Evolutionary conservation across 2,888 invertebrate species (phyloP), one percentile per base, ranked within the genome.

Genomic region (Ectemnius continuus): DNA sequence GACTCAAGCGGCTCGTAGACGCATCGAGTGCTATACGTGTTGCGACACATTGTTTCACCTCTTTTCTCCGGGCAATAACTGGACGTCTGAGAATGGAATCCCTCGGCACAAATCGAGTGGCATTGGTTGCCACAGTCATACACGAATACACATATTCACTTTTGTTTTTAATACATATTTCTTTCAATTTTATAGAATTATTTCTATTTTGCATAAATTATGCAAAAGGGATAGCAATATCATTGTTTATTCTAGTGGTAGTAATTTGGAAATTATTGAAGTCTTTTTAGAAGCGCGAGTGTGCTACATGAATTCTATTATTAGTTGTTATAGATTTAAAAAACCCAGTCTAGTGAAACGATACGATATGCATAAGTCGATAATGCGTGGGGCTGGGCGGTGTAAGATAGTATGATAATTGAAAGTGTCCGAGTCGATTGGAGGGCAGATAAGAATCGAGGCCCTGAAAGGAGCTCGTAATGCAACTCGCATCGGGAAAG

Each of bases 81-180:
- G 65, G 18, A 45, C 56, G 48, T 73, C 52, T 56, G 69, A 75
- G 75, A 72, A 77, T 70, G 69, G 75, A 70, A 72, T 75, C 67
- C 66, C 46, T 26, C 6, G 26, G 59, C 59, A 13, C 52, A n/a
- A 52, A 11, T 58, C 63, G 13, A 18, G 26, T 59, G 63, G 63
- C 76, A 76, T 76, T 73, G 75, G 46, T 48, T 60, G 46, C 45
- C 67, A 52, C 47, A 47, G 14, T 6, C 36, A 36, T 36, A 36
- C 36, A 6, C 52, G 57, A 48, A 62, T 58, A 68, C 36, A 66
- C 68, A 59, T 65, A 64, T 74, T 76, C 6, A 11, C 36, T 36
- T 36, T 36, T 11, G 8, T 1, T 11, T 36, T 36, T 36, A 36
- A 36, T 11, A 36, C 3, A 4, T 36, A 36, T 36, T 36, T 36